Conservation (phyloP, 2,797 vertebrate species). For the Manis crassicaudata region DNA sequence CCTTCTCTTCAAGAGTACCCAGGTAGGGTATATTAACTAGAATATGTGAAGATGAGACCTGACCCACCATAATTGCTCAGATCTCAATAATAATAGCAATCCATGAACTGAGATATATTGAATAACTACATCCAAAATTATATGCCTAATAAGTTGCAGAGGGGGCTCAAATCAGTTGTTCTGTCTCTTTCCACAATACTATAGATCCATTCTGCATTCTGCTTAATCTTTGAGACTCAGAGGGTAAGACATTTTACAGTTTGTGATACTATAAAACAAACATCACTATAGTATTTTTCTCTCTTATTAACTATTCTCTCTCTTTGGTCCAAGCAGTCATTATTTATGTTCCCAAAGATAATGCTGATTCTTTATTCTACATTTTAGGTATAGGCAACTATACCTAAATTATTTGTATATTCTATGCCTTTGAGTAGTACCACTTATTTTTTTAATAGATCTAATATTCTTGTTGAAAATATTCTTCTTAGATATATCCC, state of each 20-base stretch:
- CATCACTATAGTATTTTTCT: neutral
- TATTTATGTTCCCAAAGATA: conserved; percentile 28
- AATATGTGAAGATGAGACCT: neutral
- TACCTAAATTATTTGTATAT: neutral
- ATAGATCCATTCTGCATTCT: neutral
- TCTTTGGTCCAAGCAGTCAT: conserved; percentile 41
- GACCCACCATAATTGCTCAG: neutral
- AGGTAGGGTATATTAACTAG: neutral
- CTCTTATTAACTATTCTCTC: neutral
- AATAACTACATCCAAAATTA: neutral
- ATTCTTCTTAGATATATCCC: conserved; percentile 35
- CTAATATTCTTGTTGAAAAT: conserved; percentile 15
- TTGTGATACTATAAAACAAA: neutral
- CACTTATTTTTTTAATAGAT: neutral
- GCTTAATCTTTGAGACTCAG: neutral
- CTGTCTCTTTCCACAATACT: neutral
- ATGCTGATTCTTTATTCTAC: conserved; percentile 47
- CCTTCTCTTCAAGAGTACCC: neutral
- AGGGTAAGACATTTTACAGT: neutral
- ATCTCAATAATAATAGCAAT: neutral
- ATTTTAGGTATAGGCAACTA: neutral
- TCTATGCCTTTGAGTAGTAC: neutral
- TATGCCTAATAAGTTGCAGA: neutral
- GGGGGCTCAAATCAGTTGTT: neutral
- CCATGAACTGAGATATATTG: neutral